Percentiles rank a stretch among this genome's conserved stretches.
Evolutionary conservation across 2,113 vertebrate species (phyloP).

Genomic region (Naja naja): DNA sequence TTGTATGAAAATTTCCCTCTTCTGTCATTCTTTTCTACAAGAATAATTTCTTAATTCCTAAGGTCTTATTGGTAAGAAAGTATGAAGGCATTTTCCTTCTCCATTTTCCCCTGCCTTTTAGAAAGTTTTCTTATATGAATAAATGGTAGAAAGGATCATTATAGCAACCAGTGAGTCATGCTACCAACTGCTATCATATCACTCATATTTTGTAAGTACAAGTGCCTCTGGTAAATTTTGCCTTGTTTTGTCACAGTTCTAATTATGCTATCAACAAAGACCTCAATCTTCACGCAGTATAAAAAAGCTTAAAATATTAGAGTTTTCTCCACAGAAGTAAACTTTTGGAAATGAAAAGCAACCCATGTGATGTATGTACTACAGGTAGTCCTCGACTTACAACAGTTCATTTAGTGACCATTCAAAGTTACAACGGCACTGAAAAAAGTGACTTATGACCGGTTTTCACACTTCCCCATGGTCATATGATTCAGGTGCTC

Average conservation of each 20-base stretch:
- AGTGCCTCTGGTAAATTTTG: not conserved
- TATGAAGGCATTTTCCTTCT: not conserved
- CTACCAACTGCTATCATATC: not conserved
- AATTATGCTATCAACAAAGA: not conserved
- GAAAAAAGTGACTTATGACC: not conserved
- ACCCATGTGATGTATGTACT: not conserved
- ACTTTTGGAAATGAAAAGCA: not conserved
- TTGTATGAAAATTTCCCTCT: not conserved
- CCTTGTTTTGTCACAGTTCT: not conserved
- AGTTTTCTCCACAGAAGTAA: not conserved
- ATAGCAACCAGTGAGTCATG: slow-evolving; percentile 1
- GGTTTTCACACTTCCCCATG: not conserved
- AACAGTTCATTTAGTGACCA: not conserved
- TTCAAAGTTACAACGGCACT: not conserved
- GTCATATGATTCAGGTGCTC: not conserved
- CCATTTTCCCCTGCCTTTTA: not conserved
- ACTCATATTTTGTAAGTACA: not conserved
- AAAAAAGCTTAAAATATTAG: not conserved
- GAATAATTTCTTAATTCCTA: not conserved
- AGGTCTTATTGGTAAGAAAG: not conserved
- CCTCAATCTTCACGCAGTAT: not conserved
- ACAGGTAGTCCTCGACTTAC: not conserved
- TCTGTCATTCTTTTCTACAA: not conserved
- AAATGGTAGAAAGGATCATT: not conserved
- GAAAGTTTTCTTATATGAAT: not conserved